A percentile compares a stretch with the other conserved stretches of the same genome.
phyloP scores from a whole-genome alignment of 2,113 vertebrate species.

The Falcunculus frontatus region DNA sequence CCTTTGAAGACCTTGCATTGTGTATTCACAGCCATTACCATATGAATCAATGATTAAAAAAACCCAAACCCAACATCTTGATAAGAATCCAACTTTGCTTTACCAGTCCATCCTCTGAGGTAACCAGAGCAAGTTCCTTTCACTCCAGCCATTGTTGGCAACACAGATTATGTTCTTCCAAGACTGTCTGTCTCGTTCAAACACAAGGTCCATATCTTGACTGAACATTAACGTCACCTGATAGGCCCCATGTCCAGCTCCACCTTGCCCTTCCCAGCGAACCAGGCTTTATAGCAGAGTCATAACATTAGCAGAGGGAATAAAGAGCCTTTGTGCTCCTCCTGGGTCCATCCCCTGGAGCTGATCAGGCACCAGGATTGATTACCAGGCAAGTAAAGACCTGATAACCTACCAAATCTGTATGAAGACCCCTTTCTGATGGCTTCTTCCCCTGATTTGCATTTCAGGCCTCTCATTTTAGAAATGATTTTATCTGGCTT shows the following conservation, averaged over 20 bases:
- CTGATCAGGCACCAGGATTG: slow-evolving; percentile 52
- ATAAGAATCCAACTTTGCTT: slow-evolving; percentile 57
- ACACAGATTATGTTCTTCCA: slow-evolving; percentile 67
- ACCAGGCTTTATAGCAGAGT: slow-evolving; percentile 20
- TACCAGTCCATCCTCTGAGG: slow-evolving; percentile 52
- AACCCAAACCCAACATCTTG: slow-evolving; percentile 27
- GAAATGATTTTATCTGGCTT: slow-evolving; percentile 44
- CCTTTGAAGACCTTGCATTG: slow-evolving; percentile 52
- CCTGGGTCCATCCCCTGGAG: slow-evolving; percentile 44
- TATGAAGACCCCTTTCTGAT: background rate
- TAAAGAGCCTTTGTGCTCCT: slow-evolving; percentile 68
- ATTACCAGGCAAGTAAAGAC: slow-evolving; percentile 48
- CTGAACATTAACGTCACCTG: slow-evolving; percentile 70
- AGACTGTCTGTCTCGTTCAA: slow-evolving; percentile 61
- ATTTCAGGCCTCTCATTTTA: slow-evolving; percentile 17
- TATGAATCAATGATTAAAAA: slow-evolving; percentile 49
- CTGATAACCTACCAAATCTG: slow-evolving; percentile 48
- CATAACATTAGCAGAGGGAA: slow-evolving; percentile 5
- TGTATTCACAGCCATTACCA: slow-evolving; percentile 61
- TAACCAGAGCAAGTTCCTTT: slow-evolving; percentile 63
- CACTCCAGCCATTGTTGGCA: slow-evolving; percentile 63
- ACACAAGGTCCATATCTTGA: slow-evolving; percentile 63
- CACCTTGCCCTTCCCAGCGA: slow-evolving; percentile 34
- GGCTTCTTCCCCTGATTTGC: slow-evolving; percentile 1
- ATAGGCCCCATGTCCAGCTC: slow-evolving; percentile 66